phyloP scores from a whole-genome alignment of 2,797 vertebrate genomes.

The Sparidentex hasta region DNA sequence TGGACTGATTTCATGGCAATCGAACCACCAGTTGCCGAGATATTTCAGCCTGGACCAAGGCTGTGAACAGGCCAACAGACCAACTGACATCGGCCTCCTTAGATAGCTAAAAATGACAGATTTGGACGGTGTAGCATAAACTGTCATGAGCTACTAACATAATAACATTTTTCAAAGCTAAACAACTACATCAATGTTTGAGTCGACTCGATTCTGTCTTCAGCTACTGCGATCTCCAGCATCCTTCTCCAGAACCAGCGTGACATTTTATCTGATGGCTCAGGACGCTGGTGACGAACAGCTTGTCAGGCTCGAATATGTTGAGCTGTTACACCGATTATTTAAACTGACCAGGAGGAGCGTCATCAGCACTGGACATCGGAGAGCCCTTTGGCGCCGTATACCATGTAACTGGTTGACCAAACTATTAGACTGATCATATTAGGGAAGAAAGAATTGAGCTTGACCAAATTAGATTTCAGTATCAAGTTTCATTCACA shows the following conservation, averaged over 20 bases:
- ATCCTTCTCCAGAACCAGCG: background rate
- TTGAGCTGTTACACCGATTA: constrained; percentile 39
- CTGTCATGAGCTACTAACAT: background rate
- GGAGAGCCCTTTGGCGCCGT: constrained; percentile 53
- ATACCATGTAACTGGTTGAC: constrained; percentile 58
- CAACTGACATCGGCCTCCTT: background rate
- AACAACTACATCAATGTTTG: background rate
- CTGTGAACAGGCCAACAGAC: background rate
- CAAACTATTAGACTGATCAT: constrained; percentile 41
- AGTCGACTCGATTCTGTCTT: background rate
- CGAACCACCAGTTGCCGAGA: background rate
- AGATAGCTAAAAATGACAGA: too few species aligned
- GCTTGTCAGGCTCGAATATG: constrained; percentile 36
- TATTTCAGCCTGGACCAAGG: background rate
- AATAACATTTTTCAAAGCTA: background rate
- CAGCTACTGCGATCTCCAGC: background rate
- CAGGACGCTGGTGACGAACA: constrained; percentile 13
- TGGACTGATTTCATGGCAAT: background rate
- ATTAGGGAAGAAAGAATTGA: constrained; percentile 38
- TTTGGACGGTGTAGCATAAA: background rate
- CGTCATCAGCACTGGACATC: constrained; percentile 51
- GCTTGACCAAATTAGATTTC: constrained; percentile 53
- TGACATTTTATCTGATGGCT: constrained; percentile 6
- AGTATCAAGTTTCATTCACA: constrained; percentile 64
- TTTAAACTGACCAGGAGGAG: constrained; percentile 55